Conservation (phyloP, 2,113 vertebrate species). For the Carlito syrichta region DNA sequence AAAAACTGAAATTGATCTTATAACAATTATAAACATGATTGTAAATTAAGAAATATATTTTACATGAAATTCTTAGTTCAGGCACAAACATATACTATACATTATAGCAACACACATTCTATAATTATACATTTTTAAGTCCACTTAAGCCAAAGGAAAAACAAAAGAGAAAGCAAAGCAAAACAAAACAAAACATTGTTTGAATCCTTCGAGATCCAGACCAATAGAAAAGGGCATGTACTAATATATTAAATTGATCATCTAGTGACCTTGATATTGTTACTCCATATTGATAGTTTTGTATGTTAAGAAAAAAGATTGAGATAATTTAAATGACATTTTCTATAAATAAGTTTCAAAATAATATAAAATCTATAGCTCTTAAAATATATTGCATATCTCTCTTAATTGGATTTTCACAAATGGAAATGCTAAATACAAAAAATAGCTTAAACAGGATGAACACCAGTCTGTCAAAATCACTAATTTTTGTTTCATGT, state of each 20-base stretch:
- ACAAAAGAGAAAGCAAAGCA: slow-evolving; percentile 47
- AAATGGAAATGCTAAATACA: slow-evolving; percentile 34
- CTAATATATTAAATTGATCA: slow-evolving; percentile 23
- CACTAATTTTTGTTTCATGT: slow-evolving; percentile 32
- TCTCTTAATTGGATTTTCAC: slow-evolving; percentile 10
- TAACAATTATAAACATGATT: slow-evolving; percentile 63
- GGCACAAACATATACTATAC: slow-evolving; percentile 69
- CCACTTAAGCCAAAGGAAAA: slow-evolving; percentile 65
- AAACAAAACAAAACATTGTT: slow-evolving; percentile 38
- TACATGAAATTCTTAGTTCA: slow-evolving; percentile 66
- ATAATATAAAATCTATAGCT: slow-evolving; percentile 20
- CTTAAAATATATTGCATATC: slow-evolving; percentile 25
- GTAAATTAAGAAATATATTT: slow-evolving; percentile 54
- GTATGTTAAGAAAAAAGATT: slow-evolving; percentile 7
- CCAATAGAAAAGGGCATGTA: slow-evolving; percentile 30
- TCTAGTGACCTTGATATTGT: not conserved
- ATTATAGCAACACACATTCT: slow-evolving; percentile 66
- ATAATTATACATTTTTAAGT: slow-evolving; percentile 61
- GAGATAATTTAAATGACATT: slow-evolving; percentile 31
- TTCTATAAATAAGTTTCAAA: slow-evolving; percentile 31
- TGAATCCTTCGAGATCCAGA: slow-evolving; percentile 43
- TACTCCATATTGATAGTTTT: not conserved
- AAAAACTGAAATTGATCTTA: slow-evolving; percentile 64
- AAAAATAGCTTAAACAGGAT: slow-evolving; percentile 37
- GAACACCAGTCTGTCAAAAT: slow-evolving; percentile 27